These are phyloP conservation scores for Macrocentrus cingulum DNA, from an alignment of 1,140 invertebrate genomes.

Conservation along the genomic window DNA sequence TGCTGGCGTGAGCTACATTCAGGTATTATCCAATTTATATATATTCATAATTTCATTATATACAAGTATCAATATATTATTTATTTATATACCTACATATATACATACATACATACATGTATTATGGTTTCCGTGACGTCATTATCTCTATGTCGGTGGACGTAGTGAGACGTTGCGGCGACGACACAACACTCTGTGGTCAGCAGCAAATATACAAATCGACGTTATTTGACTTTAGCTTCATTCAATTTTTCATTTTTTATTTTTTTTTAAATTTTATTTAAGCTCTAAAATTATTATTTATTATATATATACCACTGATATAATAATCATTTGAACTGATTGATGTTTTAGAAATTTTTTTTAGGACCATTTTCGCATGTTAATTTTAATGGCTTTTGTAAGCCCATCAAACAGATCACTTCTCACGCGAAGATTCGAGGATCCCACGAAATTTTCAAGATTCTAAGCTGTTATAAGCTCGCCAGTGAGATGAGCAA, in stretches of 20 bases:
- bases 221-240: background rate
- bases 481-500: too few species aligned
- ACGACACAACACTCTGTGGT: constrained; percentile 11
- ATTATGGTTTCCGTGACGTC: constrained; percentile 28
- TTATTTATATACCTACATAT: background rate
- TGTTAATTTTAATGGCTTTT: constrained; percentile 16
- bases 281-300: constrained; percentile 1
- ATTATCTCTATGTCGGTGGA: constrained; percentile 12
- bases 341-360: constrained; percentile 3
- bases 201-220: background rate
- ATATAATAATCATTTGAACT: background rate
- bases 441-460: too few species aligned
- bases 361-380: constrained; percentile 23
- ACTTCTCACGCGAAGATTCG: background rate
- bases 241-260: background rate
- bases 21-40: constrained; percentile 62
- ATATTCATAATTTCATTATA: constrained; percentile 58
- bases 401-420: background rate
- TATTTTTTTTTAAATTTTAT: background rate
- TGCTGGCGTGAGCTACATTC: constrained; percentile 57
- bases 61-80: background rate
- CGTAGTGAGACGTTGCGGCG: constrained; percentile 17
- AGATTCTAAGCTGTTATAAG: too few species aligned
- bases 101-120: background rate
- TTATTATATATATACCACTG: too few species aligned